phyloP scores from a whole-genome alignment of 2,797 vertebrate genomes.

The Coluber constrictor region DNA sequence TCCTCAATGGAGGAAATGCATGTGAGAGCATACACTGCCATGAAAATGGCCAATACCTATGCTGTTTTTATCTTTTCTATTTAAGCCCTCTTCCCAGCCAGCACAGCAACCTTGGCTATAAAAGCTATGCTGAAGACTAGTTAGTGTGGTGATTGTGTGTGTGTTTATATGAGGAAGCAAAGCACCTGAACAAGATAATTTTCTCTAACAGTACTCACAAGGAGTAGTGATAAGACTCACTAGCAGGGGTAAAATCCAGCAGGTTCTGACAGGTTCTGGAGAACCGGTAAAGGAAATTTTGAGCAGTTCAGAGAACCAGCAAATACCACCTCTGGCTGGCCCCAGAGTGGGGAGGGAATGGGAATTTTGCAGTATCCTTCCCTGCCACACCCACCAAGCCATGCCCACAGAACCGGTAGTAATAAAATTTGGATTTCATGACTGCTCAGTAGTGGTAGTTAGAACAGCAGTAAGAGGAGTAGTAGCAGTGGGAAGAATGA shows the following conservation, averaged over 20 bases:
- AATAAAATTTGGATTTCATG: too few relatives aligned
- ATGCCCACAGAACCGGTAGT: too few relatives aligned
- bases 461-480: background rate
- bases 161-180: background rate
- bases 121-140: background rate
- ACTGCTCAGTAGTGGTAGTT: too few relatives aligned
- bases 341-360: too few relatives aligned
- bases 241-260: too few relatives aligned
- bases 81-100: background rate
- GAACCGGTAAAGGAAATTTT: too few relatives aligned
- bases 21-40: background rate
- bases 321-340: too few relatives aligned
- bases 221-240: background rate
- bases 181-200: background rate
- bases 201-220: background rate
- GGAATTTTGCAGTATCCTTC: too few relatives aligned
- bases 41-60: background rate
- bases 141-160: background rate
- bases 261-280: too few relatives aligned
- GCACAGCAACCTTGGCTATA: background rate
- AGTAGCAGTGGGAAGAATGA: background rate
- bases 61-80: background rate
- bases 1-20: background rate
- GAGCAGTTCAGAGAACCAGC: too few relatives aligned
- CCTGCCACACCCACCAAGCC: too few relatives aligned